Base-by-base conservation (phyloP, 1,140 invertebrate species). In the Micrasema minimum region DNA sequence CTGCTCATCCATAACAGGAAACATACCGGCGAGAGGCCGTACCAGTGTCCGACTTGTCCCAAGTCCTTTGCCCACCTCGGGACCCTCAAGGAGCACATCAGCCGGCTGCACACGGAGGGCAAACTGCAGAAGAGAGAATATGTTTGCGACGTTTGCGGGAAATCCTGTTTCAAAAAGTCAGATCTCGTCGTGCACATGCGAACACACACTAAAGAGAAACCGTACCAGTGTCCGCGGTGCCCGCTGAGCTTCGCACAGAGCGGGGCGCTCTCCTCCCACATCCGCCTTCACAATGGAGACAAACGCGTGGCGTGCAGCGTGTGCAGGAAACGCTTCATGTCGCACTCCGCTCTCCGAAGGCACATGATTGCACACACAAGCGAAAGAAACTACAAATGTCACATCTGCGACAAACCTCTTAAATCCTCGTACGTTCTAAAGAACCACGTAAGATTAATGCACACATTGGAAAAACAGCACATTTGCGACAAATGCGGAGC, bases 221-320 rank as follows among this genome's bases (percentile, higher is more conserved):
- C 72, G 3, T 69, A 69, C 43, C 14, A 75, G 16, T 73, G 72
- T 22, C 9, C 66, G 1, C 38, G 45, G 9, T 73, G 72, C 45
- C 26, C 48, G 0, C 5, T 16, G 3, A 57, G 50, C 11, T 73
- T 73, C 51, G 18, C 72, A 1, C 72, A 90, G 48, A 14, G 14
- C 2, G 37, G 72, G 1, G 69, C 61, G 0, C 31, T 73, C 3
- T 53, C 12, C 9, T 38, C 46, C 0, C 70, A 72, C 35, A 35
- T 22, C 6, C 59, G 12, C 66, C 89, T 90, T 51, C 94, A 96
- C 77, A 95, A 93, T 1, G 92, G 92, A 6, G 92, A 91, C 53
- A 92, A 93, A 86, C 93, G 93, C 1, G 90, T 87, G 71, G 85
- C 86, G 18, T 90, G 89, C 73, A 87, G 89, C 79, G 87, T 87